Conservation (phyloP, 2,113 vertebrate species). For the Aepyceros melampus region DNA sequence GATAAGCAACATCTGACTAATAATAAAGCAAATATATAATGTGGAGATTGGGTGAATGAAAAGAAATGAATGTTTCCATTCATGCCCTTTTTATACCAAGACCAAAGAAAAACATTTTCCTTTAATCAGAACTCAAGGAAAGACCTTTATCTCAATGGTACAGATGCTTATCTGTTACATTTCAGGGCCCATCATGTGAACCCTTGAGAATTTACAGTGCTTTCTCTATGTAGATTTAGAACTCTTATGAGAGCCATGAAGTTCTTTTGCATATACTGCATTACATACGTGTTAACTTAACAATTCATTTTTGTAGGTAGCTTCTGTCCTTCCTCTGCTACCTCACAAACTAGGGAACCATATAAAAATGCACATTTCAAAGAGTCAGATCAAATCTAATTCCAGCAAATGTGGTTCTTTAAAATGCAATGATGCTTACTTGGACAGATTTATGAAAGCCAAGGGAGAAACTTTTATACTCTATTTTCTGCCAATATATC, state of each 20-base stretch:
- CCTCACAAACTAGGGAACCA: background rate
- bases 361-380: conserved; percentile 15
- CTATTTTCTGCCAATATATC: background rate
- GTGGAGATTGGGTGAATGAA: background rate
- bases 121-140: background rate
- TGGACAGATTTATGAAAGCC: conserved; percentile 40
- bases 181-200: background rate
- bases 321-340: background rate
- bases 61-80: background rate
- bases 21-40: background rate
- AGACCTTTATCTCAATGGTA: background rate
- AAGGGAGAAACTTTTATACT: background rate
- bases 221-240: background rate
- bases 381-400: conserved; percentile 34
- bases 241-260: conserved; percentile 6
- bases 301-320: background rate
- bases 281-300: background rate
- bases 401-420: conserved; percentile 47
- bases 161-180: background rate
- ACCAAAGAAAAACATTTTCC: conserved; percentile 12
- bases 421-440: conserved; percentile 39
- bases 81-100: background rate
- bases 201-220: background rate
- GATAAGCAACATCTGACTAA: background rate
- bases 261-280: background rate